These are phyloP conservation scores for Gymnothorax javanicus DNA, from an alignment of 2,797 vertebrate species.

Conservation along the genomic window DNA sequence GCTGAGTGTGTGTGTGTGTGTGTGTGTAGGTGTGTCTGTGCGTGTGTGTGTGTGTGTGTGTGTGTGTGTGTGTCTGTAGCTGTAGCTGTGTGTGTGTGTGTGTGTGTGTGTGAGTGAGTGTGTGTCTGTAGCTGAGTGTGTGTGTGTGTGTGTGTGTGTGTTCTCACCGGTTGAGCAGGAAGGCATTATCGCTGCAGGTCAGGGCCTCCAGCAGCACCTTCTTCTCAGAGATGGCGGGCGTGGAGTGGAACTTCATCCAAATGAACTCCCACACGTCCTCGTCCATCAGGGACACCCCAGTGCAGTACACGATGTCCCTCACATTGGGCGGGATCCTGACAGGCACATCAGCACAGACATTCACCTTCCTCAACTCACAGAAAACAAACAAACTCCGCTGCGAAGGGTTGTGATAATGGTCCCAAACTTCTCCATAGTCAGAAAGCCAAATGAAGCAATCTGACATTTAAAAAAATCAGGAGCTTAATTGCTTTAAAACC, in stretches of 20 bases:
- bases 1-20: neutral
- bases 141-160: neutral
- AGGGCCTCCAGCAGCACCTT: conserved; percentile 96
- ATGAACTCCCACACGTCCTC: conserved; percentile 99
- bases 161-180: conserved; percentile 88
- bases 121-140: neutral
- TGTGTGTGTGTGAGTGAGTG: too few relatives aligned
- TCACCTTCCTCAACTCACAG: neutral
- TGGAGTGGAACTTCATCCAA: conserved; percentile 99
- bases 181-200: conserved; percentile 94
- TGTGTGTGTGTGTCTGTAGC: neutral
- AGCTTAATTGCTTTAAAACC: neutral
- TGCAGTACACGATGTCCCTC: conserved; percentile 96
- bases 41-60: neutral
- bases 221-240: conserved; percentile 90
- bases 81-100: too few relatives aligned
- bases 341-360: neutral
- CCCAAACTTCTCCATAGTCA: too few relatives aligned
- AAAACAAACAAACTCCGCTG: neutral
- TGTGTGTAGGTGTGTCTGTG: too few relatives aligned
- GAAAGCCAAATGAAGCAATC: too few relatives aligned
- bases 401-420: too few relatives aligned
- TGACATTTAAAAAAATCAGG: neutral
- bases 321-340: conserved; percentile 93
- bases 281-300: conserved; percentile 94